Evolutionary conservation across 2,888 invertebrate genomes (phyloP), one percentile per base, ranked within the genome.

Genomic region (Habrosyne pyritoides): DNA sequence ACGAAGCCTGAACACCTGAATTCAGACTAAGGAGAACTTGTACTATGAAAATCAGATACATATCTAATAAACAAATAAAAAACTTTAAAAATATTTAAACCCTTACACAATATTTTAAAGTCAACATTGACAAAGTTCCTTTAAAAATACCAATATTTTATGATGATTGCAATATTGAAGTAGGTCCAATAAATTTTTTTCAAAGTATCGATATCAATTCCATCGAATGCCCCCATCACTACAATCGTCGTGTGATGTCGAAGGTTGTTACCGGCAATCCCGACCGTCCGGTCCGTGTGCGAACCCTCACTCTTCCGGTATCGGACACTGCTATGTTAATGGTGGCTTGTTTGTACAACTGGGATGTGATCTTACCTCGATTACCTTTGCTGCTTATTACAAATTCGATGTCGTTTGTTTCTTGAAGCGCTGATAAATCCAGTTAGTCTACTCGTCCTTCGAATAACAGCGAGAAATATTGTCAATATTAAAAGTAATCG

Each of bases 201-300:
- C 33, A n/a, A 2, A n/a, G 6, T 42, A 61, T 62, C 63, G 60
- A 60, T 61, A 65, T 76, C 75, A 71, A 77, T 66, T 50, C 28
- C 18, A 52, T 42, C 50, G 10, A 50, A 10, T 10, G 18, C 14
- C 21, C 68, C 61, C 86, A 69, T 64, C 84, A 64, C 86, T 87
- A 77, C 21, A 12, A 57, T 58, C 78, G 74, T 84, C 85, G 86
- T 89, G 88, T 87, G 88, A 88, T 87, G 89, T 91, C 89, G 89
- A 86, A 89, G 88, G 88, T 89, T 86, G 88, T 81, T 83, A 75
- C 79, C 75, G 76, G 76, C 75, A 73, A 78, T 79, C 42, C 18
- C 42, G 42, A 18, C 42, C 75, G 78, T 77, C 71, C 67, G 66
- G 77, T 70, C 83, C 81, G 86, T 84, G 81, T 84, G 84, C 82